Conservation (phyloP, 2,888 invertebrate genomes). For the Drosophila austrosaltans region DNA sequence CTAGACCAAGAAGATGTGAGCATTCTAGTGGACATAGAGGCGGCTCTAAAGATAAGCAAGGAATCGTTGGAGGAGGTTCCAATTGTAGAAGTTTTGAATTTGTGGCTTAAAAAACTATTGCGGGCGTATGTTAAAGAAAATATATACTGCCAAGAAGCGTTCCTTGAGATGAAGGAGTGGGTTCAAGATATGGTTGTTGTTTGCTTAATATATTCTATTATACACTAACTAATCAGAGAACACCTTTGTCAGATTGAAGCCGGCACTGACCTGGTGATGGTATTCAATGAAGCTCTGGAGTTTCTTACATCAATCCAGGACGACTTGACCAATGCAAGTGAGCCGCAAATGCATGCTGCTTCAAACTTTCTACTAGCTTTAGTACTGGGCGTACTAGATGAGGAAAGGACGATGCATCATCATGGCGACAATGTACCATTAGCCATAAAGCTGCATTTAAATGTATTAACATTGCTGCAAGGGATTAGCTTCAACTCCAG, state of each 20-base stretch:
- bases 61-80: constrained; percentile 32
- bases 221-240: neutral
- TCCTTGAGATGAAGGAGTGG: constrained; percentile 51
- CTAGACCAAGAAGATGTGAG: constrained; percentile 42
- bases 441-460: constrained; percentile 46
- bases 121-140: constrained; percentile 44
- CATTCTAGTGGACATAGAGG: constrained; percentile 26
- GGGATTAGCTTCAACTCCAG: constrained; percentile 9
- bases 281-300: constrained; percentile 41
- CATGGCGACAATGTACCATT: constrained; percentile 19
- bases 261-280: constrained; percentile 14
- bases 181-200: constrained; percentile 38
- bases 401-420: neutral
- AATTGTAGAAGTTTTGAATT: constrained; percentile 41
- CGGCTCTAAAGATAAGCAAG: constrained; percentile 47
- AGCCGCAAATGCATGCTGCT: constrained; percentile 44
- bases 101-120: constrained; percentile 62
- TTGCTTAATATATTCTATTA: too few species aligned
- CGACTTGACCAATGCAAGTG: constrained; percentile 26
- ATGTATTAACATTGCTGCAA: constrained; percentile 39
- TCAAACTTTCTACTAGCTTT: constrained; percentile 46
- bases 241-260: neutral
- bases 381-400: constrained; percentile 37
- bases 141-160: constrained; percentile 25
- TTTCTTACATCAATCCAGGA: constrained; percentile 37